phyloP scores from a whole-genome alignment of 2,113 vertebrate genomes.

The Limanda limanda region DNA sequence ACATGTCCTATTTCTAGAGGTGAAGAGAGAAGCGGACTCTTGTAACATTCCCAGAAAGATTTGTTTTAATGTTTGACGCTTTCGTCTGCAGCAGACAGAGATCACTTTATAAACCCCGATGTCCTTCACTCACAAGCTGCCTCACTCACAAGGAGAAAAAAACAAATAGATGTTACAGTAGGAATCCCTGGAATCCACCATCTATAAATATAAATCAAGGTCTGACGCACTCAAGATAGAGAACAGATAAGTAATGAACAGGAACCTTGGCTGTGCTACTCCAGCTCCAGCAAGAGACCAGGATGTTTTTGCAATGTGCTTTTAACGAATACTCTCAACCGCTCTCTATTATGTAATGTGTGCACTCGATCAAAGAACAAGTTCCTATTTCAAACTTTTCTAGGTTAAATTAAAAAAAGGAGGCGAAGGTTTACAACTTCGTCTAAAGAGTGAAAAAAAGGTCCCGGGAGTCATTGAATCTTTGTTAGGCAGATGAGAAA shows the following conservation, averaged over 20 bases:
- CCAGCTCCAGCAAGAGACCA: constrained; percentile 15
- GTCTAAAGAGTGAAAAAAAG: constrained; percentile 28
- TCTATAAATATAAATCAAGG: constrained; percentile 70
- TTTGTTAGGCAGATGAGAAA: constrained; percentile 38
- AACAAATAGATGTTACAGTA: constrained; percentile 56
- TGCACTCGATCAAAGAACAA: constrained; percentile 19
- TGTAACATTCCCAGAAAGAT: constrained; percentile 18
- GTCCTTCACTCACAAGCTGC: constrained; percentile 17
- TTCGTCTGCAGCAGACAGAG: constrained; percentile 29
- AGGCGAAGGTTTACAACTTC: not conserved
- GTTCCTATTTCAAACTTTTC: constrained; percentile 4
- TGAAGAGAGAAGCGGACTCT: constrained; percentile 6
- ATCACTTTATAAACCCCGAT: constrained; percentile 22
- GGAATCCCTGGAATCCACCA: constrained; percentile 57
- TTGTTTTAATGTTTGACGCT: constrained; percentile 20
- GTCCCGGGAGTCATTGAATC: constrained; percentile 21
- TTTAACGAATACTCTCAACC: constrained; percentile 12
- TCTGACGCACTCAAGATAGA: constrained; percentile 46
- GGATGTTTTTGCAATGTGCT: constrained; percentile 25
- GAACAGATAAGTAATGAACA: constrained; percentile 53
- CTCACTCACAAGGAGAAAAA: constrained; percentile 51
- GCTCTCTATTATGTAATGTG: constrained; percentile 8
- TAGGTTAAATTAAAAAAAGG: not conserved
- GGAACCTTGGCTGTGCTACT: constrained; percentile 35
- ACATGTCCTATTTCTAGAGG: constrained; percentile 29